Evolutionary conservation across 2,888 invertebrate genomes (phyloP), one percentile per base, ranked within the genome.

Genomic region (Epirrhoe alternata): DNA sequence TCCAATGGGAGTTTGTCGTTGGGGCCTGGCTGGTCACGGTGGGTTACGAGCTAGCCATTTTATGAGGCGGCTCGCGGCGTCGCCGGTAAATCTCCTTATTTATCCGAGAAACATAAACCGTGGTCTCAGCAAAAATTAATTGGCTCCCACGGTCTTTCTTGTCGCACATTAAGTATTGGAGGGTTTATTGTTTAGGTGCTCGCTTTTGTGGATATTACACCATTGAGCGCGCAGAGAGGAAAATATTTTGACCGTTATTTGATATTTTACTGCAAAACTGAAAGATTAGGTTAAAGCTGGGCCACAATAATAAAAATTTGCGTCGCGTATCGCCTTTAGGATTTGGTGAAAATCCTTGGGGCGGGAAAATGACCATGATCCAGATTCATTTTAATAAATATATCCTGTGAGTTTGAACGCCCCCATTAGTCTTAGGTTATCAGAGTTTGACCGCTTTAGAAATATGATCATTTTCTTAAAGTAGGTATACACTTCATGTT

Each of bases 21-120:
- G 81, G 80, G 81, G 84, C 77, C 78, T 82, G 87, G 86, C 78
- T 83, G 88, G 88, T 83, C 88, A 85, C 81, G 81, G 74, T 80
- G 79, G 78, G 88, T 87, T 88, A 87, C 88, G 86, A 88, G 85
- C 85, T 79, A 82, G 86, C 85, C 82, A 84, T 86, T 90, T 91
- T 90, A 90, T 83, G 89, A 86, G 87, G 77, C 78, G 81, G 86
- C 85, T 83, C 83, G 82, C 83, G 86, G 84, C 87, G 84, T 84
- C 83, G 84, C 82, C 84, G 88, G 89, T 88, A 90, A 92, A 92
- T 90, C 91, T 91, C 84, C 90, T 92, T 91, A 91, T 92, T 92
- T 92, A 91, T 91, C 89, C 89, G 85, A 85, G 85, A 87, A 88
- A 89, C 90, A 91, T 92, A 92, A 92, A 92, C 86, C 86, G 85